Evolutionary conservation across 2,888 invertebrate genomes (phyloP).

Genomic region (Hydriomena furcata): DNA sequence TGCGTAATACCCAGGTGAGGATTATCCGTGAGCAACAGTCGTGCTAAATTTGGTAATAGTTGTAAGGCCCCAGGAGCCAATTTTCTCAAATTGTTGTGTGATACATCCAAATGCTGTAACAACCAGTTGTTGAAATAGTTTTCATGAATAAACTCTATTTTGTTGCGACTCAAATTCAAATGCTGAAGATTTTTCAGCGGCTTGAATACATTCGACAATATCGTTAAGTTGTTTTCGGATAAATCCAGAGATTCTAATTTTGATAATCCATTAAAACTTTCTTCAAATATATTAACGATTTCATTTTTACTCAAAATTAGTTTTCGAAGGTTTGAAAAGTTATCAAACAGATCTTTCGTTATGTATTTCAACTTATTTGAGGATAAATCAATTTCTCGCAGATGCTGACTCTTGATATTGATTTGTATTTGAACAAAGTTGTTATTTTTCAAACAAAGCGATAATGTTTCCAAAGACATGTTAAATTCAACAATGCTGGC

Average conservation of each 20-base stretch:
- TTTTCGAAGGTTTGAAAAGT: constrained; percentile 82
- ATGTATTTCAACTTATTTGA: constrained; percentile 81
- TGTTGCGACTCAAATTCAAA: constrained; percentile 88
- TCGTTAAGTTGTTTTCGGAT: constrained; percentile 86
- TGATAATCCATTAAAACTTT: constrained; percentile 84
- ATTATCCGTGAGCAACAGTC: constrained; percentile 92
- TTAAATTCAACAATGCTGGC: constrained; percentile 54
- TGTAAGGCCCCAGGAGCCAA: constrained; percentile 87
- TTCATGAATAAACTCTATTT: constrained; percentile 85
- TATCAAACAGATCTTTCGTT: constrained; percentile 80
- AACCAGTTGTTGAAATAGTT: constrained; percentile 85
- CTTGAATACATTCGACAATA: constrained; percentile 83
- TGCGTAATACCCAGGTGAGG: constrained; percentile 85
- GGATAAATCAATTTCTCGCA: constrained; percentile 85
- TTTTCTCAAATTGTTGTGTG: constrained; percentile 85
- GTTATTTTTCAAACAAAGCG: constrained; percentile 62
- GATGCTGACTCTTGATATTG: constrained; percentile 57
- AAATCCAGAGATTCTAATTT: constrained; percentile 88
- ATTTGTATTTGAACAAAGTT: constrained; percentile 59
- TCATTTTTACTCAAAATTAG: constrained; percentile 88
- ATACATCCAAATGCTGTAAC: constrained; percentile 88
- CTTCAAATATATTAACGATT: constrained; percentile 80
- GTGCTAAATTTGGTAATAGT: constrained; percentile 88
- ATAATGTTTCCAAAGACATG: constrained; percentile 59
- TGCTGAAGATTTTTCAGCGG: constrained; percentile 85